A percentile compares a stretch with the other conserved stretches of the same genome.
Evolutionary conservation across 2,797 vertebrate species (phyloP).

Genomic region (Austrolebias charrua): DNA sequence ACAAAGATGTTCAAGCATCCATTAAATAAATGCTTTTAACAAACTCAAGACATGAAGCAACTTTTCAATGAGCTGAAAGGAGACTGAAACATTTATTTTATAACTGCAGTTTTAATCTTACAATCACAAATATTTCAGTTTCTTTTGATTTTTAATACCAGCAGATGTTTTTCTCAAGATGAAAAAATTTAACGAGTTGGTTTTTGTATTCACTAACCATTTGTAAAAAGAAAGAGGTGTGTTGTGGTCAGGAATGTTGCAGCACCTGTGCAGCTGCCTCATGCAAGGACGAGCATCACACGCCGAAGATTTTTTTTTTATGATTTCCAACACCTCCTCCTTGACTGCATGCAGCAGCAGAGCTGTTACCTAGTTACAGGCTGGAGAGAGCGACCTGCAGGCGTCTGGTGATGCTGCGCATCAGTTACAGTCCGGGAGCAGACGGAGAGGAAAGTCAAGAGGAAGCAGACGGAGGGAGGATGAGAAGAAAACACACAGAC

Average conservation of each 20-base stretch:
- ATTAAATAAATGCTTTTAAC: too few species aligned
- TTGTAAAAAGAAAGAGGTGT: neutral
- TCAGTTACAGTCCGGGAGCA: constrained; percentile 36
- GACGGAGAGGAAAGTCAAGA: constrained; percentile 2
- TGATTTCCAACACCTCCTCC: constrained; percentile 66
- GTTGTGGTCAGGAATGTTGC: constrained; percentile 3
- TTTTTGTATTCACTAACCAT: too few species aligned
- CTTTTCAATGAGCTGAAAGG: too few species aligned
- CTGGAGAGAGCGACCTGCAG: constrained; percentile 51
- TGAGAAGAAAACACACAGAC: constrained; percentile 2
- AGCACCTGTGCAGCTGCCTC: constrained; percentile 13
- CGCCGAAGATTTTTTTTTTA: constrained; percentile 26
- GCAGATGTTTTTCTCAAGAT: neutral
- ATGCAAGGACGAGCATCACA: constrained; percentile 7
- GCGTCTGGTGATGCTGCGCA: constrained; percentile 21
- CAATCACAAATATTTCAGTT: neutral
- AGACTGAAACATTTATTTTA: too few species aligned
- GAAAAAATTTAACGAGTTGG: too few species aligned
- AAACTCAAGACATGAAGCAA: too few species aligned
- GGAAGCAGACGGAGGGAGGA: constrained; percentile 2
- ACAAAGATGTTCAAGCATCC: too few species aligned
- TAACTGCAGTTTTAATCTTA: neutral
- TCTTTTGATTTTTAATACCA: too few species aligned
- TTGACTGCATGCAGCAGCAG: constrained; percentile 56
- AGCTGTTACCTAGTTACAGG: constrained; percentile 81